Evolutionary conservation across 2,888 invertebrate species (phyloP), one percentile per base, ranked within the genome.

Genomic region (Rhamphomyia laevipes): DNA sequence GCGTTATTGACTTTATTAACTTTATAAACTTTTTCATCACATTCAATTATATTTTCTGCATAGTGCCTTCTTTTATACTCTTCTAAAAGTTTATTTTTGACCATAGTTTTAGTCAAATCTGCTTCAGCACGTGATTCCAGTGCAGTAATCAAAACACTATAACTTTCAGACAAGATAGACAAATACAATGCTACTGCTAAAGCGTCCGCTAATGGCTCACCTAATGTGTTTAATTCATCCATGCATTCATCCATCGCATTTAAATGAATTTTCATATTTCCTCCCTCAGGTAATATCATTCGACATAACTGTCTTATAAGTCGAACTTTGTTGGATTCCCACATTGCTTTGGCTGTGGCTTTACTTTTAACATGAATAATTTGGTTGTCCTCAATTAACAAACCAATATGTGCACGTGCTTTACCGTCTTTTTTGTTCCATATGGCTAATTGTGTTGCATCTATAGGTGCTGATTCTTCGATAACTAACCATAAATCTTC

Each of bases 51-150:
- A 43, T 35, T 27, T 42, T 45, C 30, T 17, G 21, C 47, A 42
- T 53, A 45, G 16, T 49, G 40, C 21, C 47, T 41, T 31, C 48
- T 17, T 44, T 49, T 43, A 45, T 47, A 51, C 15, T 52, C 52
- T 10, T 47, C 52, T 13, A 53, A 50, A 4, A 53, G 27, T 33
- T 40, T 49, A 30, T 53, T 47, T 45, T 52, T 47, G 37, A 51
- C 51, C 30, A 55, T 51, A n/a, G 49, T 48, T 46, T 49, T 53
- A 31, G 49, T 53, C 11, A 13, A 43, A 35, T 45, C 33, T 3
- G 23, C 30, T 40, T 45, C 41, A 18, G 33, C 12, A 27, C 41
- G 49, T 23, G 45, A 30, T 40, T 45, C 49, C 16, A 49, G 31
- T 21, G 45, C 35, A 13, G 45, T 49, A 31, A 49, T 45, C 33